Conservation (phyloP, 2,797 vertebrate genomes). For the Lindbergichthys nudifrons region DNA sequence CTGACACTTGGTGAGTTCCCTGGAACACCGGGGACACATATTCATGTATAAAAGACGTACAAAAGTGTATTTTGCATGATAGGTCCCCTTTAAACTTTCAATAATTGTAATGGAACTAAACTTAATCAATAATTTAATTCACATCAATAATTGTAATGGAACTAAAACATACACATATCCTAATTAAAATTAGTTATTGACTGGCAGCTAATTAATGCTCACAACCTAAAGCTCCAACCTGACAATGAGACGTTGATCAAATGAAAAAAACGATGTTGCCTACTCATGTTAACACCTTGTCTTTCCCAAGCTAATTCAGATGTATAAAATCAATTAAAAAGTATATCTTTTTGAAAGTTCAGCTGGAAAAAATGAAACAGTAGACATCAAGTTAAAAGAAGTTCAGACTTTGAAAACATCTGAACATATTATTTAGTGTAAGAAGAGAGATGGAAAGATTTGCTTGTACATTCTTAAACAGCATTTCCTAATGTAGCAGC, state of each 20-base stretch:
- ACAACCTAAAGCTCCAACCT: slow-evolving; percentile 16
- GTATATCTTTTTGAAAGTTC: neutral
- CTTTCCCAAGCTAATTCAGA: slow-evolving; percentile 3
- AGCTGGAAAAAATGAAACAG: neutral
- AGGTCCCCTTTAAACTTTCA: too few species aligned
- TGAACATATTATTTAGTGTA: slow-evolving; percentile 8
- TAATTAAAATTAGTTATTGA: slow-evolving; percentile 13
- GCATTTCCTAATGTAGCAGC: neutral
- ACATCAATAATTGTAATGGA: neutral
- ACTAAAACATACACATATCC: neutral
- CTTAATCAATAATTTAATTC: too few species aligned
- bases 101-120: too few species aligned
- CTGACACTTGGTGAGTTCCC: too few species aligned
- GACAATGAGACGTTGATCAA: slow-evolving; percentile 17
- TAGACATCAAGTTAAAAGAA: neutral
- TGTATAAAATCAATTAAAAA: neutral
- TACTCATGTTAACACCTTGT: neutral
- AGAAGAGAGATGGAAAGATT: neutral
- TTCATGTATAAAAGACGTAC: too few species aligned
- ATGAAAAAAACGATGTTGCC: neutral
- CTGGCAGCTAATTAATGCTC: slow-evolving; percentile 39
- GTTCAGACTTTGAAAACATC: neutral
- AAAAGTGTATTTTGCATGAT: too few species aligned
- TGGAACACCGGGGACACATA: too few species aligned
- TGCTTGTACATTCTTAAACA: neutral